Evolutionary conservation across 2,113 vertebrate species (phyloP).

Genomic region (Saccopteryx bilineata): DNA sequence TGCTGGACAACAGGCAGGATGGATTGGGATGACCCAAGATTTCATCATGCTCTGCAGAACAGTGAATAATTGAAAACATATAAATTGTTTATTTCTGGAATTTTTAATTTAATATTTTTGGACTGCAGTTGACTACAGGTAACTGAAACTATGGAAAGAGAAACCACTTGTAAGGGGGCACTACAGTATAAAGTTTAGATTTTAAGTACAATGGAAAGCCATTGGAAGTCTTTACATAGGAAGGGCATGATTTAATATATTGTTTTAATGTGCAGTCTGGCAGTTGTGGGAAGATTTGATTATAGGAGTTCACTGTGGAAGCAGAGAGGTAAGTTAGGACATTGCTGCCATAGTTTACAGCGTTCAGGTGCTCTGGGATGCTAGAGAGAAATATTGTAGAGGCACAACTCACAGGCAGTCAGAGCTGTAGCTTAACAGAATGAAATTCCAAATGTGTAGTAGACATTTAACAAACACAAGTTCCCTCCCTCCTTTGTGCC

Average conservation of each 20-base stretch:
- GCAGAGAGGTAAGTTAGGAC: not conserved
- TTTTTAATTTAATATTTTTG: not conserved
- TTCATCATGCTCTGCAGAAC: not conserved
- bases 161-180: not conserved
- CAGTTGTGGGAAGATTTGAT: not conserved
- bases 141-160: not conserved
- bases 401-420: not conserved
- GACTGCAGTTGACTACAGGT: not conserved
- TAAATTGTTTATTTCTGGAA: not conserved
- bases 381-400: not conserved
- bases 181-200: not conserved
- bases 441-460: not conserved
- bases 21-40: not conserved
- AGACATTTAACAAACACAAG: not conserved
- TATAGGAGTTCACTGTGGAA: not conserved
- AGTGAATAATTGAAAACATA: not conserved
- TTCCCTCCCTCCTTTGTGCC: not conserved
- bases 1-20: not conserved
- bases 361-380: not conserved
- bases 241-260: not conserved
- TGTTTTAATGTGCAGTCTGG: not conserved
- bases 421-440: not conserved
- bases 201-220: not conserved
- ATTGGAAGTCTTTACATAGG: not conserved
- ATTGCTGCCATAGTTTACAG: not conserved